A percentile compares a stretch with the other conserved stretches of the same genome.
phyloP scores from a whole-genome alignment of 2,113 vertebrate species.

The Ranitomeya imitator region DNA sequence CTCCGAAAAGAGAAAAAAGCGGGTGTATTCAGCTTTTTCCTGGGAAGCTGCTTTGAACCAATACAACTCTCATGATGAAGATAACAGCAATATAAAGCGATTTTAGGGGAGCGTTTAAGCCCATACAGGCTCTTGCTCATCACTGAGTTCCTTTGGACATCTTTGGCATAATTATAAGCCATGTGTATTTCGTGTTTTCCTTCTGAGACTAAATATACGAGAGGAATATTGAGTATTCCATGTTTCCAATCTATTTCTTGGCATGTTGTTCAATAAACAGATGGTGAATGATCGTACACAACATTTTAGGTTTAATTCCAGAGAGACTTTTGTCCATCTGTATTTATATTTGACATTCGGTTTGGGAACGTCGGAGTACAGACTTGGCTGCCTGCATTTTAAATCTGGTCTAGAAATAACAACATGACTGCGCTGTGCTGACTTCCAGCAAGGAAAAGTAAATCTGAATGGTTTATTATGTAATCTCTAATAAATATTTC shows the following conservation, averaged over 20 bases:
- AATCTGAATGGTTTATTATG: slow-evolving; percentile 15
- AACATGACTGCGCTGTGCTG: slow-evolving; percentile 35
- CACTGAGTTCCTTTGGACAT: not conserved
- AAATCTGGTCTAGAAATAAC: slow-evolving; percentile 47
- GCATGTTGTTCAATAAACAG: slow-evolving; percentile 46
- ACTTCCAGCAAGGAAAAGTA: slow-evolving; percentile 28
- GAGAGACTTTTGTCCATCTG: slow-evolving; percentile 54
- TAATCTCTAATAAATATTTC: slow-evolving; percentile 28
- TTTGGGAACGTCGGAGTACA: slow-evolving; percentile 46
- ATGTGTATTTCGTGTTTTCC: not conserved
- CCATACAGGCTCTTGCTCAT: not conserved
- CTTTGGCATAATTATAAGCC: not conserved
- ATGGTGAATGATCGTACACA: slow-evolving; percentile 39
- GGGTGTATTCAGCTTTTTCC: not conserved
- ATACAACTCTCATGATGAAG: not conserved
- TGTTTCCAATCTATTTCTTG: slow-evolving; percentile 49
- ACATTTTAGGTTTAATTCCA: slow-evolving; percentile 53
- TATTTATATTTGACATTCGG: slow-evolving; percentile 56
- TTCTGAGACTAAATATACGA: not conserved
- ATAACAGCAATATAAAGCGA: no score
- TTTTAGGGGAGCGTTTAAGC: not conserved
- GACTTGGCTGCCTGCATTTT: slow-evolving; percentile 43
- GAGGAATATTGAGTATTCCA: slow-evolving; percentile 29
- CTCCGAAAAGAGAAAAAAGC: no score
- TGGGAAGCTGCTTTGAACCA: not conserved